phyloP scores from a whole-genome alignment of 1,140 invertebrate genomes.

The Bombus haemorrhoidalis region DNA sequence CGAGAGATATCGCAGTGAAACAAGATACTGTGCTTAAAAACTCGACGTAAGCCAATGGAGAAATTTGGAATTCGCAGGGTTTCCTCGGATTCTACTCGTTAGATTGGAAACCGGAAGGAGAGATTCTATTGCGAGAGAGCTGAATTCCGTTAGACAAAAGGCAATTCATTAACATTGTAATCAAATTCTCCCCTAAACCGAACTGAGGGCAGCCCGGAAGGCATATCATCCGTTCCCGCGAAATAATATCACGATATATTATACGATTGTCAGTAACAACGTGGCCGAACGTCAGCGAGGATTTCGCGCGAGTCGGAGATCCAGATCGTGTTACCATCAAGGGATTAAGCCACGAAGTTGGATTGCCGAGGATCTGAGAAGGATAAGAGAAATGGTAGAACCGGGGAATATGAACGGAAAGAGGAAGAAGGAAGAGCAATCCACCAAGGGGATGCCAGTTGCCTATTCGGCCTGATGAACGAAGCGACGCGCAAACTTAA shows the following conservation, averaged over 20 bases:
- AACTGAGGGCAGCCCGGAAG: neutral
- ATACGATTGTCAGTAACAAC: conserved; percentile 53
- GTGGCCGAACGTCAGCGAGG: conserved; percentile 68
- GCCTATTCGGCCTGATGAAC: conserved; percentile 71
- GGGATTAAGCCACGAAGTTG: conserved; percentile 70
- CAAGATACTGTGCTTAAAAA: neutral
- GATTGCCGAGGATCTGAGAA: conserved; percentile 62
- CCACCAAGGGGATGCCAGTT: conserved; percentile 52
- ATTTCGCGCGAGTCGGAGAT: conserved; percentile 69
- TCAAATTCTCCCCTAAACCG: neutral
- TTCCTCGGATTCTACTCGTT: neutral
- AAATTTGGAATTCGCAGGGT: neutral
- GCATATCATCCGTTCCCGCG: conserved; percentile 22
- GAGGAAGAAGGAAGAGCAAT: conserved; percentile 54
- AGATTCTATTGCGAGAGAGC: neutral
- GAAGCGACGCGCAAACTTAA: conserved; percentile 75
- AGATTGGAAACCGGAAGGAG: neutral
- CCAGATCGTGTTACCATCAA: conserved; percentile 74
- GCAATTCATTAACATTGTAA: conserved; percentile 30
- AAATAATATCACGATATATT: conserved; percentile 55
- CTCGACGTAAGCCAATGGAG: neutral
- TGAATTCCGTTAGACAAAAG: conserved; percentile 7
- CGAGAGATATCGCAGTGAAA: too few species aligned
- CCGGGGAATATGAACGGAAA: conserved; percentile 48
- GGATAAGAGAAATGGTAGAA: conserved; percentile 58